phyloP scores from a whole-genome alignment of 2,888 invertebrate genomes.

The Leucophenga maculata region DNA sequence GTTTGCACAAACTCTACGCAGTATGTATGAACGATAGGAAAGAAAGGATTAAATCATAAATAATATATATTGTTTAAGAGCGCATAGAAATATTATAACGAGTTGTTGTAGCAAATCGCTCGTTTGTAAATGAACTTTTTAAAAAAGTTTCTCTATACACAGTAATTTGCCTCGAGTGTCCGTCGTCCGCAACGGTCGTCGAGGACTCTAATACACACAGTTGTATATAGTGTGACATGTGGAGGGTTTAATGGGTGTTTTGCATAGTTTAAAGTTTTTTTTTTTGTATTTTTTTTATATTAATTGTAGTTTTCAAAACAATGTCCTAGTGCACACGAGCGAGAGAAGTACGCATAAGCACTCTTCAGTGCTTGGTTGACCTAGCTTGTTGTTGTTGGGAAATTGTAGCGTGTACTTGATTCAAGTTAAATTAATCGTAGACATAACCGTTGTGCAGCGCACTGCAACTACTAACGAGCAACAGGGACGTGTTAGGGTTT shows the following conservation, averaged over 20 bases:
- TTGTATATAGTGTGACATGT: not conserved
- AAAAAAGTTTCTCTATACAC: not conserved
- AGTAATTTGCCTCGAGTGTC: conserved; percentile 16
- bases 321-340: not conserved
- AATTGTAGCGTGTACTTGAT: too few species aligned
- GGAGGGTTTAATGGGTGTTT: not conserved
- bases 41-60: too few species aligned
- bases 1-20: not conserved
- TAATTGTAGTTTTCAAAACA: conserved; percentile 17
- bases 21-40: too few species aligned
- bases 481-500: too few species aligned
- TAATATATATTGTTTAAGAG: too few species aligned
- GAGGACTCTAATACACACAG: too few species aligned
- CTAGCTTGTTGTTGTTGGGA: not conserved
- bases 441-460: too few species aligned
- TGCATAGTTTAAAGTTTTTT: not conserved
- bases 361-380: conserved; percentile 6
- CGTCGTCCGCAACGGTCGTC: not conserved
- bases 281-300: conserved; percentile 6
- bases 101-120: conserved; percentile 1
- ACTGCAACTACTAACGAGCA: too few species aligned
- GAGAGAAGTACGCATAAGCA: not conserved
- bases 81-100: conserved; percentile 4
- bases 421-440: too few species aligned
- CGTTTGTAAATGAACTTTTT: conserved; percentile 20